These are phyloP conservation scores for Ctenomys sociabilis DNA, from an alignment of 2,113 vertebrate species.

Conservation along the genomic window DNA sequence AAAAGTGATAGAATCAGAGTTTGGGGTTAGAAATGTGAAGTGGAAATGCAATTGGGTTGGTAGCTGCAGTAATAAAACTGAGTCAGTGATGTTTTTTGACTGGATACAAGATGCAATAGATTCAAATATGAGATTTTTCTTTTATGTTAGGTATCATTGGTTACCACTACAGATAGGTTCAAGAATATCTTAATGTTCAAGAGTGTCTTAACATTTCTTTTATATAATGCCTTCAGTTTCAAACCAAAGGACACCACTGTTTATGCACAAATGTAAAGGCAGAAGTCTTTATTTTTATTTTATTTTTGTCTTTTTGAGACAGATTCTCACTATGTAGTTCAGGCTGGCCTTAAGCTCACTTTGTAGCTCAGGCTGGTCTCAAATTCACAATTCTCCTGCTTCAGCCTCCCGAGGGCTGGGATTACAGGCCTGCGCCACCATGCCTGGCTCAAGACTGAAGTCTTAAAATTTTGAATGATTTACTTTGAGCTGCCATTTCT, in stretches of 20 bases:
- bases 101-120: not conserved
- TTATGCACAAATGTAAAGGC: not conserved
- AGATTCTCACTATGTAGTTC: no score
- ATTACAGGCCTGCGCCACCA: no score
- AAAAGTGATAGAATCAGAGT: not conserved
- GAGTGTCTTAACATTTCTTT: not conserved
- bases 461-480: not conserved
- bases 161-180: not conserved
- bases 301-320: no score
- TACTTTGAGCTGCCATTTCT: not conserved
- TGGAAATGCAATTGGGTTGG: not conserved
- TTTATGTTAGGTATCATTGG: not conserved
- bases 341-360: no score
- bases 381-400: no score
- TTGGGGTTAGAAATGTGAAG: not conserved
- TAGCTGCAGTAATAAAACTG: not conserved
- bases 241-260: not conserved
- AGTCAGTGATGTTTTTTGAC: not conserved
- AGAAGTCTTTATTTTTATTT: no score
- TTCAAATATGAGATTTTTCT: slow-evolving; percentile 21
- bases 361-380: no score
- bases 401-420: no score
- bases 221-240: not conserved
- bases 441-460: no score
- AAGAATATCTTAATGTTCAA: not conserved